Evolutionary conservation across 2,113 vertebrate genomes (phyloP), one percentile per base, ranked within the genome.

Genomic region (Ciconia stormi): DNA sequence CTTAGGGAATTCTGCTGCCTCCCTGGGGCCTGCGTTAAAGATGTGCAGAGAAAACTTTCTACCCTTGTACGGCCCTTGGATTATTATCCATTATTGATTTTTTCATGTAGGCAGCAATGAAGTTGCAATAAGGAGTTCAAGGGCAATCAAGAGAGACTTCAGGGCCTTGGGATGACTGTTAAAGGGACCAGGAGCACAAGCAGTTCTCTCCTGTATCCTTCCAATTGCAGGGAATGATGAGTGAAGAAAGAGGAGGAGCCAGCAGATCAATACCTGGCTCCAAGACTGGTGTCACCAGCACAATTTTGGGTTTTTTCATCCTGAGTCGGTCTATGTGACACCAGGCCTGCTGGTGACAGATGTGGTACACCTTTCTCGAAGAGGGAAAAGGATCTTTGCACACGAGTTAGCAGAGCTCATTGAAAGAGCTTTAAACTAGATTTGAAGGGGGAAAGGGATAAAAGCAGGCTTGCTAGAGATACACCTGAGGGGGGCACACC

Each of bases 401-500:
- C 15, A 71, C 30, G 56, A 83, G 30, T 62, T 36, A 62, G 56
- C 46, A 52, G 16, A 32, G 38, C 12, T 62, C 6, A 36, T 23
- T 52, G 47, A 62, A 84, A 29, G 25, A 62, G n/a, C 13, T 59
- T 82, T 82, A 82, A 82, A 46, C 16, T 46, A 55, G 19, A 42
- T 23, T 61, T 71, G 36, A 61, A 49, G 23, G 25, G 12, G 9
- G 42, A 47, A 67, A 67, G 16, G 18, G 7, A 16, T 46, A 44
- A 63, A 63, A 36, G 6, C 13, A 63, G 26, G 21, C 26, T 84
- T 2, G 2, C 50, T n/a, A 10, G 16, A 77, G 62, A 30, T 16
- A 50, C 66, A 25, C 19, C 47, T n/a, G 19, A 30, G 30, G 32
- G 8, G 1, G 0, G 16, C n/a, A 49, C 1, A 4, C 20, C 25